phyloP scores from a whole-genome alignment of 2,113 vertebrate genomes.

The Clinocottus analis region DNA sequence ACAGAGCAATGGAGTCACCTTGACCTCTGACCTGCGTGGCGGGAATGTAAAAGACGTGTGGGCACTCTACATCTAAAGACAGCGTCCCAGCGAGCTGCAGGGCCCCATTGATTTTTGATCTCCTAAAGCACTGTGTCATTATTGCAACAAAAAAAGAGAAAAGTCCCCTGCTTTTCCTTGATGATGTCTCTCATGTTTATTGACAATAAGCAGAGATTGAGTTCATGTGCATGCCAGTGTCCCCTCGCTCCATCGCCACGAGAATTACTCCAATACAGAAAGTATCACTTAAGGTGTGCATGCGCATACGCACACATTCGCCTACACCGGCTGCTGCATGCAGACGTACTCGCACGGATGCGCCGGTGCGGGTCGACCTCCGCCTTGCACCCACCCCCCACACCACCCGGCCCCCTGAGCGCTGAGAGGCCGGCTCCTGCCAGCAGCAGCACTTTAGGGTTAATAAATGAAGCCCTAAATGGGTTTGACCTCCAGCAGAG shows the following conservation, averaged over 20 bases:
- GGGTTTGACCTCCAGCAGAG: conserved; percentile 76
- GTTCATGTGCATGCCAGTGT: conserved; percentile 64
- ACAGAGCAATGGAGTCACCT: conserved; percentile 19
- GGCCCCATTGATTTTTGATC: conserved; percentile 74
- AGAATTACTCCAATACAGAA: conserved; percentile 61
- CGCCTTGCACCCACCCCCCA: conserved; percentile 20
- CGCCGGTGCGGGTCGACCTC: conserved; percentile 36
- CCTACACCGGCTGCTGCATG: not conserved
- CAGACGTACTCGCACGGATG: conserved; percentile 10
- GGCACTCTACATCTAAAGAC: conserved; percentile 25
- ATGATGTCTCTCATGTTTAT: conserved; percentile 74
- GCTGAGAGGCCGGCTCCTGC: conserved; percentile 53
- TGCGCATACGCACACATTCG: not conserved
- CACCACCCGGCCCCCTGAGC: conserved; percentile 19
- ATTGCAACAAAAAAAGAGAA: conserved; percentile 39
- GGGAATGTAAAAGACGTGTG: conserved; percentile 1
- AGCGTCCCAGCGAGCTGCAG: conserved; percentile 33
- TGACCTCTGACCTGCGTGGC: conserved; percentile 28
- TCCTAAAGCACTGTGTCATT: conserved; percentile 65
- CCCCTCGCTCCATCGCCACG: conserved; percentile 36
- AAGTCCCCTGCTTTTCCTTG: conserved; percentile 47
- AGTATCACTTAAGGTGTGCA: conserved; percentile 4
- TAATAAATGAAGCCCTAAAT: conserved; percentile 80
- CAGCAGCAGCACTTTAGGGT: conserved; percentile 75
- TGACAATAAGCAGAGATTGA: conserved; percentile 71